Percentiles rank a stretch among this genome's conserved stretches.
Evolutionary conservation across 2,113 vertebrate genomes (phyloP).

Genomic region (Podarcis muralis): DNA sequence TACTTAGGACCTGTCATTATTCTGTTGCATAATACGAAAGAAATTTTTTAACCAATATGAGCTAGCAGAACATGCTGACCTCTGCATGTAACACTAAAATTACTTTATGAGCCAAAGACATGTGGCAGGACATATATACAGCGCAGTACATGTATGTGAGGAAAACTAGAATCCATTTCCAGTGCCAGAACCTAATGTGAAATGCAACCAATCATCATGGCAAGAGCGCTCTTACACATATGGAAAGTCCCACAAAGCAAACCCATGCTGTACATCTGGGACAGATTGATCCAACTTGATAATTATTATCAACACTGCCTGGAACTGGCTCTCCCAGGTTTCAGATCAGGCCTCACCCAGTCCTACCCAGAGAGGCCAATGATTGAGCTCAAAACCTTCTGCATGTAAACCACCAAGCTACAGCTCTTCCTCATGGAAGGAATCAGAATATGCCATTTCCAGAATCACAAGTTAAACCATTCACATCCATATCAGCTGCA

Average conservation of each 20-base stretch:
- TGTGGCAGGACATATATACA: not conserved
- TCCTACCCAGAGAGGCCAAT: too few relatives aligned
- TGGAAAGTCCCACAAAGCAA: not conserved
- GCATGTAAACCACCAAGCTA: not conserved
- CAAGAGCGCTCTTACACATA: not conserved
- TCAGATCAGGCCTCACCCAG: too few relatives aligned
- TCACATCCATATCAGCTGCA: not conserved
- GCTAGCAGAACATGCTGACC: not conserved
- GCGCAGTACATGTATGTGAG: not conserved
- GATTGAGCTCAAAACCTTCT: too few relatives aligned
- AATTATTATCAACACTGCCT: too few relatives aligned
- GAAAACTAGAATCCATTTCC: not conserved
- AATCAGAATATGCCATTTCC: not conserved
- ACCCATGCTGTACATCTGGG: not conserved
- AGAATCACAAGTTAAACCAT: not conserved
- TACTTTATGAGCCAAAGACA: not conserved
- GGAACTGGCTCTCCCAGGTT: too few relatives aligned
- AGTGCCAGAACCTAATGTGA: not conserved
- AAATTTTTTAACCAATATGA: constrained; percentile 22
- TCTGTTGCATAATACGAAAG: not conserved
- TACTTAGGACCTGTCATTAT: not conserved
- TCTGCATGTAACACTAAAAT: not conserved
- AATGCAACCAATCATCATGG: not conserved
- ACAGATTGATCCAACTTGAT: too few relatives aligned
- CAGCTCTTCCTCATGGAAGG: not conserved